Evolutionary conservation across 2,797 vertebrate species (phyloP).

Genomic region (Intellagama lesueurii): DNA sequence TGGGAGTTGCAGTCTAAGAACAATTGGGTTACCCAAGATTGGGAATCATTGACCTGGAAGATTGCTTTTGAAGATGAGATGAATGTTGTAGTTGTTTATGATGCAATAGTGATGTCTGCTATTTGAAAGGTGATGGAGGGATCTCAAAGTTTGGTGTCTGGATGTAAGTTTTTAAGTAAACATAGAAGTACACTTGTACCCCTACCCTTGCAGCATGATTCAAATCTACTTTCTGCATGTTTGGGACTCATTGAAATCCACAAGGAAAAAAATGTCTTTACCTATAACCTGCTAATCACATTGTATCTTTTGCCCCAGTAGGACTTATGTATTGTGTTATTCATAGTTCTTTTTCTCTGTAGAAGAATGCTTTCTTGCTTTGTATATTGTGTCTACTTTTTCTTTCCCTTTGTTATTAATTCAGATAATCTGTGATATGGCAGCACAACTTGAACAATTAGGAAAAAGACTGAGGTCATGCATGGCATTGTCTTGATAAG

Average conservation of each 20-base stretch:
- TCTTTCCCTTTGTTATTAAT: slow-evolving; percentile 36
- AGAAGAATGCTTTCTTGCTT: neutral
- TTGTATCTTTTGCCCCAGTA: too few species aligned
- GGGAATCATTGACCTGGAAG: neutral
- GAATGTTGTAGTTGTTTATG: neutral
- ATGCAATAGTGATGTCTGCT: neutral
- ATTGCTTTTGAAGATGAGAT: neutral
- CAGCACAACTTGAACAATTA: slow-evolving; percentile 33
- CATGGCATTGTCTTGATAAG: neutral
- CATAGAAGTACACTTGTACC: too few species aligned
- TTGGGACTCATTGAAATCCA: neutral
- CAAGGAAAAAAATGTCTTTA: too few species aligned
- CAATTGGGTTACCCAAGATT: too few species aligned
- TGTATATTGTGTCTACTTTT: neutral
- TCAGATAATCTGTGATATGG: slow-evolving; percentile 19
- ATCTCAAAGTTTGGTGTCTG: neutral
- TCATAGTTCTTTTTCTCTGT: neutral
- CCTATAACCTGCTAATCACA: too few species aligned
- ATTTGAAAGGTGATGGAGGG: neutral
- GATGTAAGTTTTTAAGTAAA: neutral
- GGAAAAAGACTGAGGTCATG: slow-evolving; percentile 48
- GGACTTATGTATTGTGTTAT: too few species aligned
- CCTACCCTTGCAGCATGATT: neutral
- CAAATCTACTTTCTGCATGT: neutral
- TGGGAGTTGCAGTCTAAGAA: too few species aligned